These are phyloP conservation scores for Rhingia rostrata DNA, from an alignment of 2,888 invertebrate genomes.

Conservation along the genomic window DNA sequence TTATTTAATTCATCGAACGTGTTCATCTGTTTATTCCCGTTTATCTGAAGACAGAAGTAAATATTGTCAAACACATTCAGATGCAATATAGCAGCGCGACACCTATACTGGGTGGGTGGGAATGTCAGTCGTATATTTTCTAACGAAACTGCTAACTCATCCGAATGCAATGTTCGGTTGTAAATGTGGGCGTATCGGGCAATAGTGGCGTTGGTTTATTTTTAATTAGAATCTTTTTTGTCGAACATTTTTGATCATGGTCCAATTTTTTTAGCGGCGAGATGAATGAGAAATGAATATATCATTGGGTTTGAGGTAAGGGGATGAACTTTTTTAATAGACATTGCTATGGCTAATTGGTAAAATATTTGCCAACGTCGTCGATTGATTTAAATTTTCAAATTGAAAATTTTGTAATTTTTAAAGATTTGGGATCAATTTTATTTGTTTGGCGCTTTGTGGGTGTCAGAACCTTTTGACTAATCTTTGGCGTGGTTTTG, in stretches of 20 bases:
- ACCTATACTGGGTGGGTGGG: too few species aligned
- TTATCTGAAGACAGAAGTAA: constrained; percentile 8
- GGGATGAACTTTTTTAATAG: too few species aligned
- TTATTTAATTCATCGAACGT: background rate
- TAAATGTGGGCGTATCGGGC: background rate
- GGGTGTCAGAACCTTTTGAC: too few species aligned
- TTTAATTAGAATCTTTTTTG: background rate
- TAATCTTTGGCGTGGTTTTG: too few species aligned
- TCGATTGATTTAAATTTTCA: background rate
- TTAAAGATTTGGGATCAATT: too few species aligned
- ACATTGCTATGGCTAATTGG: constrained; percentile 5
- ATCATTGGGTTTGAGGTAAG: too few species aligned
- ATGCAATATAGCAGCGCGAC: constrained; percentile 1
- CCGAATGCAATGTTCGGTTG: too few species aligned
- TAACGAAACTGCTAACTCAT: too few species aligned
- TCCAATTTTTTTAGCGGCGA: background rate
- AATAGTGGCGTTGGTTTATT: constrained; percentile 1
- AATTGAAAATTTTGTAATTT: too few species aligned
- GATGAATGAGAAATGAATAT: too few species aligned
- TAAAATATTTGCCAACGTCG: background rate
- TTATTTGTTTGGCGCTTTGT: too few species aligned
- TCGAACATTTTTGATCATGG: constrained; percentile 8
- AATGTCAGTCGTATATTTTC: too few species aligned
- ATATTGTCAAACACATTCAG: constrained; percentile 14
- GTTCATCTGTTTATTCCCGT: background rate